Base-by-base conservation (phyloP, 2,113 vertebrate species). In the Arothron firmamentum region DNA sequence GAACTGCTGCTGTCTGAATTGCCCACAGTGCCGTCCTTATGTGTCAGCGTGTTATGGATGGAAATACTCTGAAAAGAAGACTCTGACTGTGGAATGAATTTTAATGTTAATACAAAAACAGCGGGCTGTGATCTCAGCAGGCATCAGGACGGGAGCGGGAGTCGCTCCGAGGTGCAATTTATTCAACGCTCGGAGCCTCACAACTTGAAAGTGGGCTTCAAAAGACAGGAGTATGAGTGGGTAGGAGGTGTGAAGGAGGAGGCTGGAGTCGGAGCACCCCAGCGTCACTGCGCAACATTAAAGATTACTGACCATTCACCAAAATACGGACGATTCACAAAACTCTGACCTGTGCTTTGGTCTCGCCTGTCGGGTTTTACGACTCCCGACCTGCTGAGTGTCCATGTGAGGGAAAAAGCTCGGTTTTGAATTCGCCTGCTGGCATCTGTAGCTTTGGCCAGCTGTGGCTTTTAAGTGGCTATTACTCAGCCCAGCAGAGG, bases 41-140 rank as follows among this genome's bases (percentile, higher is more conserved):
- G 74, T 75, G 78, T 82, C 73, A 73, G 74, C 60, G 83, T 62
- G 71, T 80, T 74, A 79, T 69, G 59, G 84, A 86, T 77, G 78
- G 71, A 85, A 86, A 89, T 78, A 59, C 79, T 87, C 69, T 71
- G 65, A 82, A 87, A 88, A 77, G 65, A 77, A 84, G 74, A 69
- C 67, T 69, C 66, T 67, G 66, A 73, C 71, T 80, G 67, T 71
- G 81, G 83, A 77, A 83, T 85, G 83, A 88, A 88, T 89, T 84
- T 87, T 76, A 88, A 90, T 90, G 85, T 81, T 87, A 81, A 88
- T 85, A 84, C 85, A 83, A 85, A 85, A 87, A 82, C 82, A 78
- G 78, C 78, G 68, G 87, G 77, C 82, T 88, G 81, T 89, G 87
- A 90, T 91, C 88, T 89, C 88, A 90, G 89, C 87, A 88, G 87